Conservation (phyloP, 1,140 invertebrate species). For the Zaprionus kolodkinae region DNA sequence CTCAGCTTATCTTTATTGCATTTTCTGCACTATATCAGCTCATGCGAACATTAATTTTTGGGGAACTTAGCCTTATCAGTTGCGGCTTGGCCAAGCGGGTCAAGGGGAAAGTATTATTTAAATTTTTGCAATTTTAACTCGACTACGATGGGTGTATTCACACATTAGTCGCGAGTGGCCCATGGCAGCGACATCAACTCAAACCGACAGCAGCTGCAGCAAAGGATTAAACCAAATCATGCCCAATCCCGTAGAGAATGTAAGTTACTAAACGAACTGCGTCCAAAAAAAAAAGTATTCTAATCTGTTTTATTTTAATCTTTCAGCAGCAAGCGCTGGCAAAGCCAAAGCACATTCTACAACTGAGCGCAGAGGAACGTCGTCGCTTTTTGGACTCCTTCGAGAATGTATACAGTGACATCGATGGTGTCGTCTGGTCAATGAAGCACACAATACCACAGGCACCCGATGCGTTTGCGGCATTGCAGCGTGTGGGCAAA, state of each 20-base stretch:
- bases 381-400: constrained; percentile 83
- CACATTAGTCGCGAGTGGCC: constrained; percentile 19
- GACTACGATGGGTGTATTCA: constrained; percentile 13
- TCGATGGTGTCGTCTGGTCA: constrained; percentile 87
- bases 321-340: not conserved
- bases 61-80: no score
- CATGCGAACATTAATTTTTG: no score
- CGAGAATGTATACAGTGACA: constrained; percentile 83
- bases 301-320: not conserved
- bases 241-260: constrained; percentile 7
- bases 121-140: constrained; percentile 8
- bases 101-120: constrained; percentile 27
- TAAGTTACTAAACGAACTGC: not conserved
- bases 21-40: not conserved
- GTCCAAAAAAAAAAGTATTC: not conserved
- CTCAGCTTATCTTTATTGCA: not conserved
- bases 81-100: not conserved
- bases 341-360: constrained; percentile 33
- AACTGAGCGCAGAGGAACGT: constrained; percentile 60
- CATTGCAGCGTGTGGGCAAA: constrained; percentile 87
- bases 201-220: not conserved
- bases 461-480: constrained; percentile 85
- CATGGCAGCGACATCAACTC: no score
- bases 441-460: constrained; percentile 84
- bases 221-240: not conserved